A percentile compares a stretch with the other conserved stretches of the same genome.
These are phyloP conservation scores for Biston betularia DNA, from an alignment of 2,888 invertebrate genomes.

Conservation along the genomic window DNA sequence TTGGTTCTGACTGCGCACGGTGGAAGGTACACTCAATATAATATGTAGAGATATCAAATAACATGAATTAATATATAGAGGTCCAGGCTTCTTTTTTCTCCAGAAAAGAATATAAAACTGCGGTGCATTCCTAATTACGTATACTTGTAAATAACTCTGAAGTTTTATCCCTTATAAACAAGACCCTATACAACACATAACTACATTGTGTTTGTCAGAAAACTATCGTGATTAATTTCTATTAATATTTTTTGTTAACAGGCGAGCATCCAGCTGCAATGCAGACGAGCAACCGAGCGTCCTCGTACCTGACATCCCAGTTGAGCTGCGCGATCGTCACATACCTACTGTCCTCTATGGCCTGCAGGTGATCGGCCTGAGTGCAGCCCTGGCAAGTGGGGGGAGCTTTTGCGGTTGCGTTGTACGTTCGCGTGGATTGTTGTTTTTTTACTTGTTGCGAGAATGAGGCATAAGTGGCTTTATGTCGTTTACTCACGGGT, in stretches of 20 bases:
- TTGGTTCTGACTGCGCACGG: no score
- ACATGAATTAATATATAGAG: no score
- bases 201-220: no score
- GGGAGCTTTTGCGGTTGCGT: conserved; percentile 41
- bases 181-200: no score
- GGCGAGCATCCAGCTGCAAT: conserved; percentile 95
- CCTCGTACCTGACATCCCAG: conserved; percentile 81
- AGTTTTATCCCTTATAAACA: no score
- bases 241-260: conserved; percentile 58
- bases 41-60: no score
- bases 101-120: no score
- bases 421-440: conserved; percentile 17
- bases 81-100: no score
- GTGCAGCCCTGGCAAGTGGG: conserved; percentile 24
- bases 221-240: no score
- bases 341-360: conserved; percentile 75
- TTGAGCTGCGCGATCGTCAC: conserved; percentile 78
- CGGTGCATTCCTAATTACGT: no score
- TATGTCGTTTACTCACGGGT: background rate
- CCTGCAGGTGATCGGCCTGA: conserved; percentile 80
- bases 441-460: conserved; percentile 15
- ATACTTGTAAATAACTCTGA: no score
- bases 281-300: conserved; percentile 90
- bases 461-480: background rate
- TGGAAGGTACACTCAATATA: no score